Conservation (phyloP, 2,797 vertebrate genomes). For the Micrastur ruficollis region DNA sequence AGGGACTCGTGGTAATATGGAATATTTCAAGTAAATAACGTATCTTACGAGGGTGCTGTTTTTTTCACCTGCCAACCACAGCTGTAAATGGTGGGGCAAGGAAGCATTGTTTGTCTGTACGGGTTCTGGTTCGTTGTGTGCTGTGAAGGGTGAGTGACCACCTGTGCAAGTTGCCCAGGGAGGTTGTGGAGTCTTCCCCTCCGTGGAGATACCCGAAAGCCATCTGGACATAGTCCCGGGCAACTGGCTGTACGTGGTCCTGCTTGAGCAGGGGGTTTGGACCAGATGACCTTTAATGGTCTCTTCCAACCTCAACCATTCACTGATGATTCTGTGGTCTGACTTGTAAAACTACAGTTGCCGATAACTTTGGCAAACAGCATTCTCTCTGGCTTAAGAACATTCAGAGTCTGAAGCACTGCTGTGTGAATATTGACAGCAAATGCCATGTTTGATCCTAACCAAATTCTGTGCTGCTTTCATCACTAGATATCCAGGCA, state of each 20-base stretch:
- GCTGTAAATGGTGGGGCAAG: not conserved
- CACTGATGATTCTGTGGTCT: not conserved
- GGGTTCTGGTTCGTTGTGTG: not conserved
- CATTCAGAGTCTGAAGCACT: not conserved
- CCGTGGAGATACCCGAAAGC: not conserved
- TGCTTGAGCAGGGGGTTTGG: not conserved
- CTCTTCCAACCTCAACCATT: not conserved
- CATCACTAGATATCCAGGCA: not conserved
- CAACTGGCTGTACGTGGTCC: not conserved
- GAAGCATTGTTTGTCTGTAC: not conserved
- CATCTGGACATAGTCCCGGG: not conserved
- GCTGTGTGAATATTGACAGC: not conserved
- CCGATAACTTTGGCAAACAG: not conserved
- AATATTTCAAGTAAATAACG: not conserved
- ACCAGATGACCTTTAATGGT: not conserved
- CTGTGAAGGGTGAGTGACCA: not conserved
- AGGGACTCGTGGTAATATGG: not conserved
- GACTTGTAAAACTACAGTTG: not conserved
- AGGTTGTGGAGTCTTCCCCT: not conserved
- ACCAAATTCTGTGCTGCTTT: not conserved
- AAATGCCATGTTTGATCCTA: not conserved
- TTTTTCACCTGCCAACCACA: not conserved
- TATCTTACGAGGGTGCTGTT: not conserved
- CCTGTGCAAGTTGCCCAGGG: fast-evolving
- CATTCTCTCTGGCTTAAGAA: not conserved